phyloP scores from a whole-genome alignment of 2,888 invertebrate species.

The Rhaphigaster nebulosa region DNA sequence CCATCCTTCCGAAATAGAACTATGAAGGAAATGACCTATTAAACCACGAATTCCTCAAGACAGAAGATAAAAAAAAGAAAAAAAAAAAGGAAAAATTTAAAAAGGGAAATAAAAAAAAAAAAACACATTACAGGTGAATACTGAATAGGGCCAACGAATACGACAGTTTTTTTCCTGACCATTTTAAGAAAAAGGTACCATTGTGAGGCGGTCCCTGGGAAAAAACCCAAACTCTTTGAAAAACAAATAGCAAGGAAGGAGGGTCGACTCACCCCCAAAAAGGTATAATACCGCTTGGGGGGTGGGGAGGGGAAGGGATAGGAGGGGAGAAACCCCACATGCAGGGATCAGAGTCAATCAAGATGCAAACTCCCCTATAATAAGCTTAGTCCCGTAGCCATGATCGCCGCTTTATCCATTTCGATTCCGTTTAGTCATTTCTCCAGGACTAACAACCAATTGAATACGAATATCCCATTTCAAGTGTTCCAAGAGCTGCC shows the following conservation, averaged over 20 bases:
- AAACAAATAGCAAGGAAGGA: constrained; percentile 43
- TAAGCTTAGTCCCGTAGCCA: constrained; percentile 30
- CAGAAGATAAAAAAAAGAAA: no score
- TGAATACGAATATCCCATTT: not conserved
- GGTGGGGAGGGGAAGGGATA: not conserved
- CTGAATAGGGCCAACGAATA: constrained; percentile 7
- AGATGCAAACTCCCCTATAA: constrained; percentile 41
- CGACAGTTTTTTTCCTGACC: not conserved
- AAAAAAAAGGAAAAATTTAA: not conserved
- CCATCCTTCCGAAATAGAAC: no score
- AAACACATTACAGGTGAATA: not conserved
- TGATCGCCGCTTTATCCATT: constrained; percentile 35
- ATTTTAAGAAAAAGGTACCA: not conserved
- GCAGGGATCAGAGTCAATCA: constrained; percentile 49
- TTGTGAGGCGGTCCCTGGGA: not conserved
- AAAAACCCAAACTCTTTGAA: constrained; percentile 37
- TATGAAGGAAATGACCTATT: no score
- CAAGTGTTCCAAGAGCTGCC: not conserved
- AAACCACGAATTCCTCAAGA: no score
- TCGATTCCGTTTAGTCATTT: constrained; percentile 30
- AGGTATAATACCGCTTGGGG: not conserved
- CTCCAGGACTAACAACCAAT: not conserved
- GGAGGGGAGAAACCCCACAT: constrained; percentile 24
- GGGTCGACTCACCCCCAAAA: not conserved
- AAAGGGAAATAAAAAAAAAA: not conserved